Evolutionary conservation across 23 tunicate species (phyloP).

Genomic region (Ciona savignyi): DNA sequence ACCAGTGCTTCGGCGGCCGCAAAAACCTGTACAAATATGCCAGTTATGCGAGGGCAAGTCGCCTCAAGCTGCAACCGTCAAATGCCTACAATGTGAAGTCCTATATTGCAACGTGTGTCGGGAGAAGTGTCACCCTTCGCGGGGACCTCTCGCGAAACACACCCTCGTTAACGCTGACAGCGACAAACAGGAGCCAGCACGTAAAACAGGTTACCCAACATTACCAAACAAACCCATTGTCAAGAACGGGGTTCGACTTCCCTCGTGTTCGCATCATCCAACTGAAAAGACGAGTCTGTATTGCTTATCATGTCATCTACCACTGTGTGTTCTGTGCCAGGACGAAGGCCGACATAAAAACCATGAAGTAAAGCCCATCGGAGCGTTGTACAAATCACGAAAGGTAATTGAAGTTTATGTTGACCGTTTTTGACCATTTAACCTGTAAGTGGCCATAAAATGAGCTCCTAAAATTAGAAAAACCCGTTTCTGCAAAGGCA

Average conservation of each 20-base stretch:
- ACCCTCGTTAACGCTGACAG: conserved; percentile 5
- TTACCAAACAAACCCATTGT: conserved; percentile 33
- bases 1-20: not conserved
- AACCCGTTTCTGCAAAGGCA: no score
- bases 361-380: conserved; percentile 71
- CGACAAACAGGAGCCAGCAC: not conserved
- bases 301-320: conserved; percentile 62
- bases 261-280: conserved; percentile 48
- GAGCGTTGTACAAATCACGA: conserved; percentile 41
- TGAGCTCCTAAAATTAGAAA: no score
- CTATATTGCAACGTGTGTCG: conserved; percentile 56
- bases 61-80: conserved; percentile 29
- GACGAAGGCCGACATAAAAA: conserved; percentile 68
- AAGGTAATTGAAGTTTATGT: no score
- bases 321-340: conserved; percentile 69
- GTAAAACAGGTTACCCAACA: conserved; percentile 14
- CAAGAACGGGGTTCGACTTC: conserved; percentile 46
- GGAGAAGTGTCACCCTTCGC: conserved; percentile 67
- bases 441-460: no score
- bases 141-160: conserved; percentile 83
- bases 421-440: no score
- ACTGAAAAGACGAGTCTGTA: conserved; percentile 52
- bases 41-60: conserved; percentile 56
- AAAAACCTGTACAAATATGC: conserved; percentile 7
- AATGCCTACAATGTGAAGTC: conserved; percentile 75